Evolutionary conservation across 2,888 invertebrate genomes (phyloP).

Genomic region (Myopa tessellatipennis): DNA sequence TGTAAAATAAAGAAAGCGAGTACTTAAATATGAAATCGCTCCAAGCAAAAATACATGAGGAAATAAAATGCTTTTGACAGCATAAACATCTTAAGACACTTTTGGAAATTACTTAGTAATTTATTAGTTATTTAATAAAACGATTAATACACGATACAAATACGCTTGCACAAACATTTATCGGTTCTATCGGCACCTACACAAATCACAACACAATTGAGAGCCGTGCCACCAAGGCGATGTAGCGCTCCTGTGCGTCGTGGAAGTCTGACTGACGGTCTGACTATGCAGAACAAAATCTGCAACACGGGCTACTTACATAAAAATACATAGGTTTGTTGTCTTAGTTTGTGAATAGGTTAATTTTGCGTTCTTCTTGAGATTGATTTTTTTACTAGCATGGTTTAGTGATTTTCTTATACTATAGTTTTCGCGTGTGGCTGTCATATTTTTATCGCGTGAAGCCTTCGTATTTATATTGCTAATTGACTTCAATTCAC

Average conservation of each 20-base stretch:
- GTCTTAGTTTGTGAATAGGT: not conserved
- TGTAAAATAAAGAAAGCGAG: too few relatives aligned
- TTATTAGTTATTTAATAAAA: conserved; percentile 11
- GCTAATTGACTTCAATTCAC: not conserved
- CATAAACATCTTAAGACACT: conserved; percentile 51
- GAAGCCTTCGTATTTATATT: too few relatives aligned
- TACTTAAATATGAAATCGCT: too few relatives aligned
- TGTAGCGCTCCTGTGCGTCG: not conserved
- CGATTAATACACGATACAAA: conserved; percentile 22
- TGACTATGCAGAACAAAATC: too few relatives aligned
- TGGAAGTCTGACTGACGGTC: not conserved
- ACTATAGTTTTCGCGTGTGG: not conserved
- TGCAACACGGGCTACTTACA: too few relatives aligned
- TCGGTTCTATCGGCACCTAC: too few relatives aligned
- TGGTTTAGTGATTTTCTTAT: conserved; percentile 6
- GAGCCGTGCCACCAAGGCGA: not conserved
- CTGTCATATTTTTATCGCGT: not conserved
- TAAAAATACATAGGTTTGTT: not conserved
- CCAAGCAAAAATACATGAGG: not conserved
- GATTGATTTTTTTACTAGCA: not conserved
- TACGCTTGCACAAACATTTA: conserved; percentile 28
- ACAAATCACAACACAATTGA: not conserved
- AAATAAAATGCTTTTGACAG: not conserved
- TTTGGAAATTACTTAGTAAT: conserved; percentile 38
- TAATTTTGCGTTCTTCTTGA: not conserved